phyloP scores from a whole-genome alignment of 1,140 invertebrate genomes.

The Drosophila dunni region DNA sequence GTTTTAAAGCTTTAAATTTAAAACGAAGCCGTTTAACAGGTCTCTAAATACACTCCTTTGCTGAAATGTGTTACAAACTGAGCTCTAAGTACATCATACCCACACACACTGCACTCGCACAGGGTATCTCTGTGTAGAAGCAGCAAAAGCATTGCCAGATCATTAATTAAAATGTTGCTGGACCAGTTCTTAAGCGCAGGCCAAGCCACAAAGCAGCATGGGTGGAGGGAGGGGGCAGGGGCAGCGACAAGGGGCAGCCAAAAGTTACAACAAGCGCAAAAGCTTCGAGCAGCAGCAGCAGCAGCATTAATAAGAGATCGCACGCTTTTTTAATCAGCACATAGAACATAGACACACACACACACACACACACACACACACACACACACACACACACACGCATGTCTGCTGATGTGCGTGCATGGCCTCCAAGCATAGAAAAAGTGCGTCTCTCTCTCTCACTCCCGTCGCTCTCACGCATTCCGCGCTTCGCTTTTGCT shows the following conservation, averaged over 20 bases:
- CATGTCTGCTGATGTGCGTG: constrained; percentile 33
- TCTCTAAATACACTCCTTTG: neutral
- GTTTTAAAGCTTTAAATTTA: too few species aligned
- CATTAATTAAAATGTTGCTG: constrained; percentile 82
- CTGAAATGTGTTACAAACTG: neutral
- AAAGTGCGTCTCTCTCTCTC: constrained; percentile 43
- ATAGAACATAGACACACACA: constrained; percentile 48
- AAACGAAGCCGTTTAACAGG: too few species aligned
- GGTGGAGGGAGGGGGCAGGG: constrained; percentile 1
- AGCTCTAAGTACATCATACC: neutral
- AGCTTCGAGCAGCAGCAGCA: constrained; percentile 34
- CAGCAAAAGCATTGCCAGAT: constrained; percentile 57
- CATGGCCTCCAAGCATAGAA: constrained; percentile 53
- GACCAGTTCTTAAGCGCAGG: constrained; percentile 70
- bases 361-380: neutral
- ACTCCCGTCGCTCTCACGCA: constrained; percentile 61
- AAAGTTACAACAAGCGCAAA: constrained; percentile 48
- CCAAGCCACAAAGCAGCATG: constrained; percentile 20
- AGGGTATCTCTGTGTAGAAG: constrained; percentile 46
- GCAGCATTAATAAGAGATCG: constrained; percentile 61
- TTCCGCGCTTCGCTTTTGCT: constrained; percentile 68
- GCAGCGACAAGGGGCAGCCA: constrained; percentile 35
- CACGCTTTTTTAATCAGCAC: constrained; percentile 64
- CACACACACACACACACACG: constrained; percentile 8
- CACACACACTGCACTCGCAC: neutral